phyloP scores from a whole-genome alignment of 2,113 vertebrate species.

The Cacatua alba region DNA sequence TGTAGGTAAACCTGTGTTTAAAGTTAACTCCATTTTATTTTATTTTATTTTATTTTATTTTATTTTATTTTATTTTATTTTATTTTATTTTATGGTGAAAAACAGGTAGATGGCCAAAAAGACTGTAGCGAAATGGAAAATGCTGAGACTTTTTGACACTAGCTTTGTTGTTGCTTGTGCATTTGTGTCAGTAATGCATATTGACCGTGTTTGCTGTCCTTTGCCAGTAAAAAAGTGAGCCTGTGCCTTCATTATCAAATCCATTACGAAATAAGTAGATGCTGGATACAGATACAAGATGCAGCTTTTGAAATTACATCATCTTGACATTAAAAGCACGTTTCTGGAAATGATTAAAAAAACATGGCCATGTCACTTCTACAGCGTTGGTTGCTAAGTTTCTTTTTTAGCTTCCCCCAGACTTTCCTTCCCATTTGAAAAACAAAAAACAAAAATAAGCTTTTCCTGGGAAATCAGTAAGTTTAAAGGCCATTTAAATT shows the following conservation, averaged over 20 bases:
- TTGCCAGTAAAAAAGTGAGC: constrained; percentile 57
- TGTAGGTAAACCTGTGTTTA: constrained; percentile 27
- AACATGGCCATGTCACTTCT: constrained; percentile 37
- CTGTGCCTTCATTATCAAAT: constrained; percentile 74
- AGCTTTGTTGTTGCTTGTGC: constrained; percentile 47
- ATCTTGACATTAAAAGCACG: not conserved
- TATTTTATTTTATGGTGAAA: constrained; percentile 42
- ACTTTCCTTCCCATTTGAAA: constrained; percentile 9
- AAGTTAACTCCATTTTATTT: constrained; percentile 20
- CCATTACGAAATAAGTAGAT: constrained; percentile 46
- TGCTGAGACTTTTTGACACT: constrained; percentile 25
- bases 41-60: constrained; percentile 35
- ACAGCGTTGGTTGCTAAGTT: constrained; percentile 10
- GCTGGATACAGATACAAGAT: constrained; percentile 45
- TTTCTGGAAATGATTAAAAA: constrained; percentile 59
- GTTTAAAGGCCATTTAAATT: constrained; percentile 2
- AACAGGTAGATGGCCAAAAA: constrained; percentile 65
- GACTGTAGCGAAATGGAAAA: constrained; percentile 14
- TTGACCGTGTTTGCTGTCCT: constrained; percentile 54
- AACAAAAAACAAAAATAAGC: not conserved
- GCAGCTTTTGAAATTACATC: not conserved
- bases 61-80: not conserved
- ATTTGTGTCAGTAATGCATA: constrained; percentile 61
- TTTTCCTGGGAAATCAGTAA: not conserved
- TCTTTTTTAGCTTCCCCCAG: constrained; percentile 18